Base-by-base conservation (phyloP, 2,113 vertebrate genomes). In the Bambusicola thoracicus region DNA sequence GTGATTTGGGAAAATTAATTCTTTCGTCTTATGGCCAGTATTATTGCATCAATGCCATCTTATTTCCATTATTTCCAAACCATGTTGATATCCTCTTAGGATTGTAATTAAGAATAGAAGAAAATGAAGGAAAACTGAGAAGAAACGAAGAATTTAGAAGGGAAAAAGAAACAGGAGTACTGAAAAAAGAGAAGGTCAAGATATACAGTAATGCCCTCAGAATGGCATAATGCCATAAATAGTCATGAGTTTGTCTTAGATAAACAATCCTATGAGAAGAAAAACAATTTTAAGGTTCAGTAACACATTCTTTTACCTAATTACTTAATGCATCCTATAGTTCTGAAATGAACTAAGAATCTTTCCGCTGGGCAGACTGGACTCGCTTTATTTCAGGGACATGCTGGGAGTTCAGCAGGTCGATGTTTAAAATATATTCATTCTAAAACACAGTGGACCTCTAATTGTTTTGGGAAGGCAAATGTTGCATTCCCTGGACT, bases 71-170 rank as follows among this genome's bases (percentile, higher is more conserved):
- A 43, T 91, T 89, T 93, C 44, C 65, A 90, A 96, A 87, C 34
- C 46, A 67, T 67, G 92, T 95, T 89, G 66, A 72, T 66, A 83
- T 74, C 67, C 11, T 69, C 10, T 87, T 82, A 29, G 70, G 95
- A 51, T 91, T 77, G 38, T 83, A 81, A 88, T 94, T 89, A 98
- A 98, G 98, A 98, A 20, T 97, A 68, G 98, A 99, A 97, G 93
- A 98, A 97, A 89, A 98, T 98, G 97, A 98, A 98, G 94, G 97
- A 98, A 62, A 73, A 17, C 48, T 44, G n/a, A 61, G 86, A 95
- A 29, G 97, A 97, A 69, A 97, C 97, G 97, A 97, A 97, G 93
- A 83, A 97, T 97, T 32, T 97, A 90, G 78, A 86, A 97, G 61
- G 97, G 89, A 58, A 95, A 97, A 87, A 68, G 24, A 69, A 90